Evolutionary conservation across 2,113 vertebrate species (phyloP).

Genomic region (Fulmarus glacialis): DNA sequence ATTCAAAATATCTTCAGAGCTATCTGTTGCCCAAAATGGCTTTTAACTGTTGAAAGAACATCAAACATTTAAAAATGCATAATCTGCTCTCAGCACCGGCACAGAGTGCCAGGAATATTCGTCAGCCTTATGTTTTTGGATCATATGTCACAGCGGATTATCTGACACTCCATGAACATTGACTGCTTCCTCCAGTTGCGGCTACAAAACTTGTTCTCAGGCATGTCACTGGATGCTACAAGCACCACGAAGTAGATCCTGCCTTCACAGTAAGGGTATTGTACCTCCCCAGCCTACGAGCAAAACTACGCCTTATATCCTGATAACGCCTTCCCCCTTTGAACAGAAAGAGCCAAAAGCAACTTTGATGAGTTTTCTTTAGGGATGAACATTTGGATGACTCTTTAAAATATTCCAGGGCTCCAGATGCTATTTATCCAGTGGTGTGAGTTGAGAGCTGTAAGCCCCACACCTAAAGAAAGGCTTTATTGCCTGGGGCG

Average conservation of each 20-base stretch:
- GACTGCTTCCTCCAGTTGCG: background rate
- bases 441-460: background rate
- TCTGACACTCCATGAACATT: constrained; percentile 9
- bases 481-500: background rate
- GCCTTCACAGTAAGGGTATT: background rate
- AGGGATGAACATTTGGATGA: background rate
- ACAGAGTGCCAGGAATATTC: constrained; percentile 56
- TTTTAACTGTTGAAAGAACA: constrained; percentile 67
- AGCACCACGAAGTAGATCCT: background rate
- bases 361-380: background rate
- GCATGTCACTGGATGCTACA: background rate
- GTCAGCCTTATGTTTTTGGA: constrained; percentile 41
- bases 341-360: background rate
- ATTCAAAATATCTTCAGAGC: constrained; percentile 50
- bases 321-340: background rate
- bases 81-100: constrained; percentile 25
- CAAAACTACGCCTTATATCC: background rate
- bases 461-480: background rate
- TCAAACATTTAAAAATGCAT: constrained; percentile 55
- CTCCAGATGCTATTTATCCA: constrained; percentile 4
- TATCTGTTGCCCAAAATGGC: constrained; percentile 66
- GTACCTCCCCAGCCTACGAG: background rate
- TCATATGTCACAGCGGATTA: background rate
- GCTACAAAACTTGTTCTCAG: constrained; percentile 39
- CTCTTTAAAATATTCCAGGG: background rate